These are phyloP conservation scores for Eugnorisma glareosa DNA, from an alignment of 2,888 invertebrate species.

Conservation along the genomic window DNA sequence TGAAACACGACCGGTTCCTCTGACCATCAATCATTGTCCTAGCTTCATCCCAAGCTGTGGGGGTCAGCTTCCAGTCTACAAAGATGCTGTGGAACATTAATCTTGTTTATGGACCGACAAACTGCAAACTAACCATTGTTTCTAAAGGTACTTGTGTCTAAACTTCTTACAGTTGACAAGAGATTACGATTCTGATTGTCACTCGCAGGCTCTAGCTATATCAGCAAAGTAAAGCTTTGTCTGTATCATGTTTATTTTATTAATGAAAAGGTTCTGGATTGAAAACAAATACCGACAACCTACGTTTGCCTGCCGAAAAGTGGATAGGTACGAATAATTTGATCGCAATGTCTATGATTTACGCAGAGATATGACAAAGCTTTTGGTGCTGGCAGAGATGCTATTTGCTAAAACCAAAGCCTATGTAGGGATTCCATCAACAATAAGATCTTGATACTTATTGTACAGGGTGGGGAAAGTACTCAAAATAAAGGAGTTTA, in stretches of 20 bases:
- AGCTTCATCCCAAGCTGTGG: not conserved
- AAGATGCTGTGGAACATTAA: constrained; percentile 19
- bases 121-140: constrained; percentile 23
- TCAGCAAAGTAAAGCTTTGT: not conserved
- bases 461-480: too few relatives aligned
- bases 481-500: too few relatives aligned
- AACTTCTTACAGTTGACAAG: not conserved
- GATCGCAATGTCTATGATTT: too few relatives aligned
- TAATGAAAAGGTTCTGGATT: not conserved
- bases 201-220: not conserved
- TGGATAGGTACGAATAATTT: not conserved
- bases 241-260: not conserved
- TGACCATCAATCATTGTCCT: constrained; percentile 48
- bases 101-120: constrained; percentile 16
- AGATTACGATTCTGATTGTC: not conserved
- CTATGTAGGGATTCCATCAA: too few relatives aligned
- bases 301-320: not conserved
- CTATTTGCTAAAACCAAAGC: too few relatives aligned
- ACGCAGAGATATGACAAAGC: too few relatives aligned
- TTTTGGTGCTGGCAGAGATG: too few relatives aligned
- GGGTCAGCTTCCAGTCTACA: constrained; percentile 41
- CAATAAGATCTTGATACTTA: too few relatives aligned
- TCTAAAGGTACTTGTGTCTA: not conserved
- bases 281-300: not conserved
- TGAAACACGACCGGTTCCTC: constrained; percentile 25